Evolutionary conservation across 2,888 invertebrate genomes (phyloP), one percentile per base, ranked within the genome.

Genomic region (Stomorhina lunata): DNA sequence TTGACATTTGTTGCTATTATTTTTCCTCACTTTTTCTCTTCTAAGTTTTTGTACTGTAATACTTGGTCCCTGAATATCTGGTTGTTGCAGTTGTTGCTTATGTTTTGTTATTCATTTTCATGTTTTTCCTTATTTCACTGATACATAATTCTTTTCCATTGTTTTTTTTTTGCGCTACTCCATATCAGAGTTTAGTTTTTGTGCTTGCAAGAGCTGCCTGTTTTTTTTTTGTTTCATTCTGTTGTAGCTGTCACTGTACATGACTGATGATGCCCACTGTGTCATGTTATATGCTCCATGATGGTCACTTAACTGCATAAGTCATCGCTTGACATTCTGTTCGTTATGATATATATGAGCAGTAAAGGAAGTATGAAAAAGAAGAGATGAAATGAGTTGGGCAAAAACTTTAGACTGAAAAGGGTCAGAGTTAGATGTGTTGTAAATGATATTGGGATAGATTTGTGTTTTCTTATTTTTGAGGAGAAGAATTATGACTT

Each of bases 201-300:
- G 37, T 71, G 61, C 61, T 50, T 77, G 29, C 59, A 71, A 81
- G 65, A 57, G 76, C 81, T 81, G 78, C 45, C 68, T 77, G 77
- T 78, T 73, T 48, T 63, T 1, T 50, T 9, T 40, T 5, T 66
- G n/a, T 40, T 53, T 12, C 45, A 22, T 37, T 22, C 4, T 22
- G 2, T 81, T 81, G 71, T 76, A 80, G 57, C 80, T 84, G 85
- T 85, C 84, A 84, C 76, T 80, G 79, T 66, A 84, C 83, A 84
- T 85, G 85, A 85, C 85, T 85, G 85, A 85, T 85, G 85, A 85
- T 84, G 85, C 83, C 83, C 85, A 83, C 81, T 84, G 78, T 83
- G 81, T 83, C 84, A 81, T 81, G 82, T 84, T 76, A 72, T 77
- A 71, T 76, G 79, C 73, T 55, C 71, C 65, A 80, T 80, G 76